These are phyloP conservation scores for Nettapus auritus DNA, from an alignment of 2,113 vertebrate genomes.

Conservation along the genomic window DNA sequence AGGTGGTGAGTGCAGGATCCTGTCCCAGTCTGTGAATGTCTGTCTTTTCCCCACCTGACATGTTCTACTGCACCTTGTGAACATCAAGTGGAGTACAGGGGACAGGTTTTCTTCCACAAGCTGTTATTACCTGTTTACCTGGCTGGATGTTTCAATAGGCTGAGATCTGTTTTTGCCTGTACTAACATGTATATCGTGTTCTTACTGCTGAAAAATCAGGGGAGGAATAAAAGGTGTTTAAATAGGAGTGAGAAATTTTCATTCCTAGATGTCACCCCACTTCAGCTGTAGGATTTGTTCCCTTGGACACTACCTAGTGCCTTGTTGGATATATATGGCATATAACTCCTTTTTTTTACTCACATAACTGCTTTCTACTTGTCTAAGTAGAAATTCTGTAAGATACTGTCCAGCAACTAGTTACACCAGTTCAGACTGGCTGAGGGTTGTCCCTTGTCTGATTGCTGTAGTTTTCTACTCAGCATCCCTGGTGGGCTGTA, in stretches of 20 bases:
- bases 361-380: background rate
- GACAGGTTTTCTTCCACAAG: background rate
- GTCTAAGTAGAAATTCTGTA: background rate
- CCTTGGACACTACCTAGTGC: background rate
- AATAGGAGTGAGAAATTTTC: background rate
- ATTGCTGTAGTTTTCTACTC: background rate
- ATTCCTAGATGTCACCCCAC: background rate
- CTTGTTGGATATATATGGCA: background rate
- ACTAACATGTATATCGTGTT: background rate
- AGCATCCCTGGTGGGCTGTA: background rate
- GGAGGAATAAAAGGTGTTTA: background rate
- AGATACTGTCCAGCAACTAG: too few relatives aligned
- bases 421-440: background rate
- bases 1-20: slow-evolving; percentile 83
- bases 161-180: background rate
- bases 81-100: background rate
- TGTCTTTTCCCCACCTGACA: background rate
- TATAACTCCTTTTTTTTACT: background rate
- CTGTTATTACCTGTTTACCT: background rate
- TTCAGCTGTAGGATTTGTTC: background rate
- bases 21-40: background rate
- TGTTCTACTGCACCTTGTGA: background rate
- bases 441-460: background rate
- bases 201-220: background rate
- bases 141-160: background rate